phyloP scores from a whole-genome alignment of 2,888 invertebrate genomes.

The Poecilus cupreus region DNA sequence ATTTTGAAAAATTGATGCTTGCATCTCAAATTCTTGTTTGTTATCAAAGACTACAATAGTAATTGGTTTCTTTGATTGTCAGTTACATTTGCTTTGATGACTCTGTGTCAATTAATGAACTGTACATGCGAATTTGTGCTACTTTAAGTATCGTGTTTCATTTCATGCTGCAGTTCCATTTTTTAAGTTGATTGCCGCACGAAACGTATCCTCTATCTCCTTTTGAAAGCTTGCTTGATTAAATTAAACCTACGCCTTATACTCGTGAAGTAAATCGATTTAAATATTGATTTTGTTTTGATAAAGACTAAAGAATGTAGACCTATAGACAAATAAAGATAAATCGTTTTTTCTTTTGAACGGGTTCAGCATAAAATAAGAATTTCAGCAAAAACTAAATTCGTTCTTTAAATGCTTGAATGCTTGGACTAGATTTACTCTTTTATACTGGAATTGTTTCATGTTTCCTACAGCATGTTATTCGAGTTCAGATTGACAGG shows the following conservation, averaged over 20 bases:
- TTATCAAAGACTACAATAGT: too few species aligned
- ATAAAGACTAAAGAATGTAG: background rate
- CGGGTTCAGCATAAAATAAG: background rate
- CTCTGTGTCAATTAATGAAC: too few species aligned
- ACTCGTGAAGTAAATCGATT: background rate
- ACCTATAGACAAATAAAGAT: background rate
- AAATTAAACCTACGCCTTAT: background rate
- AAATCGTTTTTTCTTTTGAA: background rate
- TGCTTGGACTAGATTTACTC: background rate
- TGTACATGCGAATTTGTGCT: too few species aligned
- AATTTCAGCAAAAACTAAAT: background rate
- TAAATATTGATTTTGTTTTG: slow-evolving; percentile 4
- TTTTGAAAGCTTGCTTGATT: background rate
- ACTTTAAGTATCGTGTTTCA: too few species aligned
- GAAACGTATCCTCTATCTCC: background rate
- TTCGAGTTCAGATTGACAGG: background rate
- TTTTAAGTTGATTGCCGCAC: too few species aligned
- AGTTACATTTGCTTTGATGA: too few species aligned
- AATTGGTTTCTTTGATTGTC: too few species aligned
- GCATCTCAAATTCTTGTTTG: too few species aligned
- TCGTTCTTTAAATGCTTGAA: background rate
- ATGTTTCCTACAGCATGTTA: background rate
- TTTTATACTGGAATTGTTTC: background rate
- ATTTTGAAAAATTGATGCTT: too few species aligned
- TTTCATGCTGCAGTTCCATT: too few species aligned